These are phyloP conservation scores for Corydoras maculifer DNA, from an alignment of 2,113 vertebrate species.

Conservation along the genomic window DNA sequence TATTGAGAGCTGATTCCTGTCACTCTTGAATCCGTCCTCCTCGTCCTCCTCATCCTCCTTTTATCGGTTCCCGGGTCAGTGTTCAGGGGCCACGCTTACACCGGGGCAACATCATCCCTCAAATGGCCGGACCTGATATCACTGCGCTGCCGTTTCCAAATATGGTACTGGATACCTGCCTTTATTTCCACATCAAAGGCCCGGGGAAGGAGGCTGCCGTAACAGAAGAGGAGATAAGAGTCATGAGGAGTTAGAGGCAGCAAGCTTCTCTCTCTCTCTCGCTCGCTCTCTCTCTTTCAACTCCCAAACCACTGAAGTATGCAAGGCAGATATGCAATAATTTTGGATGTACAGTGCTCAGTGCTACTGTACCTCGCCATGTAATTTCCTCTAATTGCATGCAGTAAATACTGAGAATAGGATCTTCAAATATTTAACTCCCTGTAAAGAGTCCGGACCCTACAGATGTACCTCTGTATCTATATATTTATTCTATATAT, in stretches of 20 bases:
- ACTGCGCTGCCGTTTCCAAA: constrained; percentile 5
- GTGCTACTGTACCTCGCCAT: too few species aligned
- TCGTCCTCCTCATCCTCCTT: constrained; percentile 1
- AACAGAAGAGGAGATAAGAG: constrained; percentile 21
- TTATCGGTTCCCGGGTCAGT: neutral
- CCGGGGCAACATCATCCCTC: neutral
- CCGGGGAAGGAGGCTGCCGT: constrained; percentile 21
- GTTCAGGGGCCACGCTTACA: neutral
- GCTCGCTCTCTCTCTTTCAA: constrained; percentile 3
- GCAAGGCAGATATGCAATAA: neutral
- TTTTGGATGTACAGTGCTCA: neutral
- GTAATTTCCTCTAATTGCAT: too few species aligned
- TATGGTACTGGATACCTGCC: constrained; percentile 7
- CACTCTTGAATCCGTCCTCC: neutral
- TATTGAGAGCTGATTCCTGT: neutral
- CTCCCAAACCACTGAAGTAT: constrained; percentile 19
- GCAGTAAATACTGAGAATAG: too few species aligned
- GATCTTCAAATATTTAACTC: too few species aligned
- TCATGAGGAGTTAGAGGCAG: constrained; percentile 31
- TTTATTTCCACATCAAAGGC: constrained; percentile 38
- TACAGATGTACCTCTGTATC: too few species aligned
- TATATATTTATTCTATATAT: too few species aligned
- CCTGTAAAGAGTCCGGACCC: too few species aligned
- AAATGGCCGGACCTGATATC: neutral
- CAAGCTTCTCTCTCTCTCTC: too few species aligned